phyloP scores from a whole-genome alignment of 2,888 invertebrate genomes.

The Drosophila silvestris region DNA sequence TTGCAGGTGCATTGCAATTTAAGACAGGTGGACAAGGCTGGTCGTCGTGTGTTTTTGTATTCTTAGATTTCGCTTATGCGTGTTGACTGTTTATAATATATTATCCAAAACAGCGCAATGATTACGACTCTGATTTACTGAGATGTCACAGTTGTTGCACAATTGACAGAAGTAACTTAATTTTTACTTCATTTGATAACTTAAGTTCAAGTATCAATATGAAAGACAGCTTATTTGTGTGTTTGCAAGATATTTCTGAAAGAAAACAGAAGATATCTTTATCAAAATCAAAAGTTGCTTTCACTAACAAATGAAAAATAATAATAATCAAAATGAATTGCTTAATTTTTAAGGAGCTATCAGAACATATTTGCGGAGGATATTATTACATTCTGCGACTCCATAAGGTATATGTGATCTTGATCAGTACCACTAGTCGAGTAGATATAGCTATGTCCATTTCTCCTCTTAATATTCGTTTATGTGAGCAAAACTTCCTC shows the following conservation, averaged over 20 bases:
- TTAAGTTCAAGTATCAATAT: not conserved
- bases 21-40: conserved; percentile 41
- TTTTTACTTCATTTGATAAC: not conserved
- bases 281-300: not conserved
- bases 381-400: not conserved
- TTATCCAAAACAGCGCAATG: not conserved
- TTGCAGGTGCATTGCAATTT: conserved; percentile 38
- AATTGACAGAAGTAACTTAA: not conserved
- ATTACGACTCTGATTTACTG: not conserved
- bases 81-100: not conserved
- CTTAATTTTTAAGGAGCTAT: not conserved
- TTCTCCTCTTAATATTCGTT: too few species aligned
- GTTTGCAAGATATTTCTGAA: not conserved
- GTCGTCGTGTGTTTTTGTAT: not conserved
- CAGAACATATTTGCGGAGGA: not conserved
- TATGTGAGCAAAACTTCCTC: too few species aligned
- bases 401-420: not conserved
- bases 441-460: too few species aligned
- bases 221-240: not conserved
- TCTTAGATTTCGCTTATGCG: conserved; percentile 17
- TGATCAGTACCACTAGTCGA: not conserved
- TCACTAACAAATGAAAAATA: not conserved
- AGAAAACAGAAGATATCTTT: not conserved
- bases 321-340: not conserved
- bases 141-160: not conserved